A percentile compares a stretch with the other conserved stretches of the same genome.
Evolutionary conservation across 2,113 vertebrate genomes (phyloP).

Genomic region (Mormoops blainvillei): DNA sequence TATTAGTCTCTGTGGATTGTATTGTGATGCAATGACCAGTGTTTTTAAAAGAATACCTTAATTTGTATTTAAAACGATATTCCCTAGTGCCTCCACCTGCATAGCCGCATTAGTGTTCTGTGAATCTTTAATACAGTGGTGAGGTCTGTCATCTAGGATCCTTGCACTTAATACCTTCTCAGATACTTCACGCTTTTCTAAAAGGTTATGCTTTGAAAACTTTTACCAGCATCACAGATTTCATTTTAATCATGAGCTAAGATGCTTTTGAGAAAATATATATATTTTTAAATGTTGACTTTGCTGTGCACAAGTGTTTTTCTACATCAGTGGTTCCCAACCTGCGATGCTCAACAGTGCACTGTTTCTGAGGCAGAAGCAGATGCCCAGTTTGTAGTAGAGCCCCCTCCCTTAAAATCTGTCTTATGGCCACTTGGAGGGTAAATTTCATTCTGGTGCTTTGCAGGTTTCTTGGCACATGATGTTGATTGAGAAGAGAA

Average conservation of each 20-base stretch:
- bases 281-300: not conserved
- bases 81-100: not conserved
- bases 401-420: not conserved
- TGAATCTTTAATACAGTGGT: not conserved
- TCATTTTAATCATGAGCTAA: slow-evolving; percentile 9
- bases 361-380: not conserved
- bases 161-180: not conserved
- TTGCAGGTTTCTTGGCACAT: not conserved
- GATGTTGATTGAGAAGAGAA: not conserved
- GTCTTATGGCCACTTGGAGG: not conserved
- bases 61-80: slow-evolving; percentile 12
- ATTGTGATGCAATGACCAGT: not conserved
- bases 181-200: not conserved
- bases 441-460: not conserved
- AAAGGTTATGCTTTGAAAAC: not conserved
- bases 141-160: not conserved
- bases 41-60: not conserved
- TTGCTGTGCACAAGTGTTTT: not conserved
- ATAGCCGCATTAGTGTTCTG: not conserved
- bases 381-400: not conserved
- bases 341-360: not conserved
- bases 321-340: not conserved
- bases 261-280: not conserved
- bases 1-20: slow-evolving; percentile 8
- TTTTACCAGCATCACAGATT: slow-evolving; percentile 2